phyloP scores from a whole-genome alignment of 2,888 invertebrate species.

The Steinernema hermaphroditum region DNA sequence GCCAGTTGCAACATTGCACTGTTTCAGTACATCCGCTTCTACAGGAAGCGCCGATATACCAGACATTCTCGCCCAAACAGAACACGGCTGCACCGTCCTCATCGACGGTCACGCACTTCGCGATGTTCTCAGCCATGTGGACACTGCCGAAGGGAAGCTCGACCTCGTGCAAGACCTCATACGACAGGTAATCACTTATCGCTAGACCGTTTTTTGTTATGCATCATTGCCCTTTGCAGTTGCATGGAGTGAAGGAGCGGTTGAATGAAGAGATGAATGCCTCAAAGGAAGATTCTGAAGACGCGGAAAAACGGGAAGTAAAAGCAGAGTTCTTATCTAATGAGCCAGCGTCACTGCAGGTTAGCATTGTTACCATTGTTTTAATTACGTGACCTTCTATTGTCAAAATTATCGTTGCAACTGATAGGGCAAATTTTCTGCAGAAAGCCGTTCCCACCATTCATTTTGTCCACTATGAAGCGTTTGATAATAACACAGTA shows the following conservation, averaged over 20 bases:
- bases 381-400: background rate
- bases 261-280: conserved; percentile 42
- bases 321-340: conserved; percentile 26
- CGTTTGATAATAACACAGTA: too few relatives aligned
- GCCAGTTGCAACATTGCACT: background rate
- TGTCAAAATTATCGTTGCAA: background rate
- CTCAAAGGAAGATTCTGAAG: conserved; percentile 23
- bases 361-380: conserved; percentile 25
- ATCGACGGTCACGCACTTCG: conserved; percentile 59
- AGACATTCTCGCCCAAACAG: conserved; percentile 63
- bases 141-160: conserved; percentile 49
- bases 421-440: too few relatives aligned
- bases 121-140: conserved; percentile 53
- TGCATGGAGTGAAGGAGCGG: conserved; percentile 55
- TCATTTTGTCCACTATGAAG: too few relatives aligned
- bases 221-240: conserved; percentile 41
- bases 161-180: conserved; percentile 57
- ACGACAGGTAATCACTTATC: conserved; percentile 47
- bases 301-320: conserved; percentile 25
- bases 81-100: conserved; percentile 59
- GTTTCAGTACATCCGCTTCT: conserved; percentile 59
- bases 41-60: conserved; percentile 56
- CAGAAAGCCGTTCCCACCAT: too few relatives aligned
- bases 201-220: background rate
- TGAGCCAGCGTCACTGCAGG: conserved; percentile 18